A percentile compares a stretch with the other conserved stretches of the same genome.
phyloP scores from a whole-genome alignment of 2,113 vertebrate genomes.

The Lanius collurio region DNA sequence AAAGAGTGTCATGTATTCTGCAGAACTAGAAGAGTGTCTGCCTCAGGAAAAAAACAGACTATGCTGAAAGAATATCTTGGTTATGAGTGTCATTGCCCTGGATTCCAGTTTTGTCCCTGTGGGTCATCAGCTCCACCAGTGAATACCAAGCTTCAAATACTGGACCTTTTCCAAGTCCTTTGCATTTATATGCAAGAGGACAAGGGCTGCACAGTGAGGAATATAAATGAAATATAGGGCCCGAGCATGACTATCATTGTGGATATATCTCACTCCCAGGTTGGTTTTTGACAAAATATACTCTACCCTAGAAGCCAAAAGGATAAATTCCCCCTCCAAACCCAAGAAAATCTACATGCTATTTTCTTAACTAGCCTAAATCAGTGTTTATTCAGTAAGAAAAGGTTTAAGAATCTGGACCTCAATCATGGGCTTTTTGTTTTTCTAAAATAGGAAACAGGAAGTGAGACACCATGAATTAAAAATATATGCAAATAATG shows the following conservation, averaged over 20 bases:
- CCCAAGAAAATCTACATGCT: background rate
- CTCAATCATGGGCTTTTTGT: background rate
- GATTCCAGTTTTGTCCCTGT: background rate
- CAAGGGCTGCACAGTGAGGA: background rate
- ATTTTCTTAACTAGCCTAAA: fast-evolving
- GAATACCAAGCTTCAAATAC: background rate
- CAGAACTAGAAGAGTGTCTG: background rate
- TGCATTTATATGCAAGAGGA: background rate
- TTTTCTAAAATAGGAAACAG: background rate
- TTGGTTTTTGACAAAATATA: background rate
- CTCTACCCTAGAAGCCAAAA: background rate
- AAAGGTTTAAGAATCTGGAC: background rate
- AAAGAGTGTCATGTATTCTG: background rate
- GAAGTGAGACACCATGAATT: background rate
- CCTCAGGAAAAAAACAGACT: background rate
- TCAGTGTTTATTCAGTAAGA: background rate
- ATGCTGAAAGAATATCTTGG: background rate
- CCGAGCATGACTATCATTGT: background rate
- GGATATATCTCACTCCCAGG: background rate
- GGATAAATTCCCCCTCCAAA: fast-evolving
- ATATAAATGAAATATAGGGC: background rate
- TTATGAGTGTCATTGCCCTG: background rate
- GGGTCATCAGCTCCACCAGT: background rate
- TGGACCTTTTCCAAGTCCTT: background rate
- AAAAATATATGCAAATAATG: background rate